Evolutionary conservation across 2,888 invertebrate species (phyloP).

Genomic region (Cacoxenus indagator): DNA sequence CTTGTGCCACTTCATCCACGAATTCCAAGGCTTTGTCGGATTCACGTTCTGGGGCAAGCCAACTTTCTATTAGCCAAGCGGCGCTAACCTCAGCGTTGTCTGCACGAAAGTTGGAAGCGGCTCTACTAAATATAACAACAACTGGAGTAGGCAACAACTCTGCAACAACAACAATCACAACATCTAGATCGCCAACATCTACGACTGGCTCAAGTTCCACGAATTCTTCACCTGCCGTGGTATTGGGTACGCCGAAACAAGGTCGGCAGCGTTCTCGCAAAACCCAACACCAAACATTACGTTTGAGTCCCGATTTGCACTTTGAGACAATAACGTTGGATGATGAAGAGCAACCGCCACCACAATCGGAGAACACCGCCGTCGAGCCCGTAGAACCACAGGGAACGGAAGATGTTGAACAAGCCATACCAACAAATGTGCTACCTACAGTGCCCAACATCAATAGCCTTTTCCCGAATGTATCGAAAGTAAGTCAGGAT

Average conservation of each 20-base stretch:
- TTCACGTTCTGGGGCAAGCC: no score
- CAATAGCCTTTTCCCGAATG: not conserved
- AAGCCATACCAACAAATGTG: not conserved
- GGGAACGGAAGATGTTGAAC: not conserved
- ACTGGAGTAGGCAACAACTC: no score
- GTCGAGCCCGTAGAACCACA: not conserved
- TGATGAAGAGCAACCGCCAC: not conserved
- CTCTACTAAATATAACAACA: no score
- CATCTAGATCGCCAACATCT: not conserved
- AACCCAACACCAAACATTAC: slow-evolving; percentile 43
- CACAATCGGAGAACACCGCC: not conserved
- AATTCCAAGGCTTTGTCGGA: no score
- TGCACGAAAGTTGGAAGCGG: no score
- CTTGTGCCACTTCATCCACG: not conserved
- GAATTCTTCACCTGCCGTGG: not conserved
- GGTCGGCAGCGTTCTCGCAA: slow-evolving; percentile 45
- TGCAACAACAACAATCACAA: not conserved
- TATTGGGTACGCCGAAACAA: not conserved
- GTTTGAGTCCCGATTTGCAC: slow-evolving; percentile 42
- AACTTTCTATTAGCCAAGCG: no score
- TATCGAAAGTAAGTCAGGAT: not conserved
- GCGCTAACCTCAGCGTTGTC: no score
- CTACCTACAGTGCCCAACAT: not conserved
- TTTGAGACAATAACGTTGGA: slow-evolving; percentile 42
- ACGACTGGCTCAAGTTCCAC: not conserved